Evolutionary conservation across 2,113 vertebrate species (phyloP).

Genomic region (Puntigrus tetrazona): DNA sequence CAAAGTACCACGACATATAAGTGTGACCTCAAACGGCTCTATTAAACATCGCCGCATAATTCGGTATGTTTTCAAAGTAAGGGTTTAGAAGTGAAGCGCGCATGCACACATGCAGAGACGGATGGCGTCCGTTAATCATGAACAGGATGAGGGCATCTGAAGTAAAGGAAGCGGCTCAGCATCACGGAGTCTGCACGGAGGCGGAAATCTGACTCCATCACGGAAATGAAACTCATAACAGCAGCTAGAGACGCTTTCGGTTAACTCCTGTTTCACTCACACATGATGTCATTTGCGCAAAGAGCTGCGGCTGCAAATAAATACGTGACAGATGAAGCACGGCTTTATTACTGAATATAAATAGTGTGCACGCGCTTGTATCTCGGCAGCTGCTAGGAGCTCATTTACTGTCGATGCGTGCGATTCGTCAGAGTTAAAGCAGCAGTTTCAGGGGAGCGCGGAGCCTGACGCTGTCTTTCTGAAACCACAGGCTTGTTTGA

Average conservation of each 20-base stretch:
- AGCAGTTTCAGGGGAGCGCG: background rate
- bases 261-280: background rate
- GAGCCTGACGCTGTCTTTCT: background rate
- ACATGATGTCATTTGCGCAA: background rate
- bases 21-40: no score
- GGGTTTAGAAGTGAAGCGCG: no score
- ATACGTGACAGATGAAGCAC: background rate
- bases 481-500: background rate
- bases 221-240: background rate
- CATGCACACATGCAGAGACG: no score
- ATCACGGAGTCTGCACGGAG: background rate
- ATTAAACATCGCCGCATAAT: no score
- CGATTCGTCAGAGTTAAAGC: background rate
- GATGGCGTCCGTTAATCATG: conserved; percentile 5
- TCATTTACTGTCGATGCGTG: background rate
- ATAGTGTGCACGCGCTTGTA: background rate
- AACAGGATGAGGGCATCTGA: background rate
- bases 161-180: background rate
- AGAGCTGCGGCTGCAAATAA: background rate
- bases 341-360: background rate
- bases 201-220: background rate
- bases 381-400: background rate
- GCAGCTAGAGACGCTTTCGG: background rate
- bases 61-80: no score
- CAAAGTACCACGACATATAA: no score